Base-by-base conservation (phyloP, 2,797 vertebrate species). In the Lepilemur ruficaudatus region DNA sequence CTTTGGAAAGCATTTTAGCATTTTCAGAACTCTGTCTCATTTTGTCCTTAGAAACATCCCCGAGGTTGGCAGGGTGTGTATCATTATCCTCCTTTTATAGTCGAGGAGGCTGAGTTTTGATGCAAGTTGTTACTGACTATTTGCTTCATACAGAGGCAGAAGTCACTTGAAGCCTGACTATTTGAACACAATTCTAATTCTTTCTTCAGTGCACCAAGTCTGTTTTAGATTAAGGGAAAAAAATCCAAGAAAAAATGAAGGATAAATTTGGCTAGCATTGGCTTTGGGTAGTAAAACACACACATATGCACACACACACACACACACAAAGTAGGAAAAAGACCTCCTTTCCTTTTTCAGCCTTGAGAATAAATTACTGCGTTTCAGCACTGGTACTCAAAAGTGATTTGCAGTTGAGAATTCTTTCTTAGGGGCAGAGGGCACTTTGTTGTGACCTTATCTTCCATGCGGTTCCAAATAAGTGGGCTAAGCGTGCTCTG, bases 391-490 rank as follows among this genome's bases (percentile, higher is more conserved):
- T 73, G n/a, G 48, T 46, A 63, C 76, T 97, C 81, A 89, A 75
- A 92, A 92, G 23, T 79, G 55, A 94, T 93, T 93, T 95, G 85
- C 46, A 89, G 65, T 52, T 73, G 86, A 94, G 59, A 95, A 90
- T 63, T 95, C 84, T 91, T 97, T 89, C 91, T 93, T 50, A 63
- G 78, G 87, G 79, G 41, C 52, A 76, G 41, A 78, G 59, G n/a
- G n/a, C 20, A 95, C 30, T 65, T 93, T 89, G 69, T 55, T 63
- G 1, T 86, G 63, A 88, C 35, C 75, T 92, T 73, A 79, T 96
- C 91, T 96, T 92, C 69, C 50, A 79, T 59, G 67, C 5, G 22
- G 13, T 82, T 92, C 46, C 52, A 76, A 89, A 94, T 52, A 93
- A 93, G 89, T 32, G 38, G 86, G 76, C 89, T 88, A 69, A 70